A percentile compares a stretch with the other conserved stretches of the same genome.
phyloP scores from a whole-genome alignment of 2,113 vertebrate genomes.

The Aegotheles bennettii region DNA sequence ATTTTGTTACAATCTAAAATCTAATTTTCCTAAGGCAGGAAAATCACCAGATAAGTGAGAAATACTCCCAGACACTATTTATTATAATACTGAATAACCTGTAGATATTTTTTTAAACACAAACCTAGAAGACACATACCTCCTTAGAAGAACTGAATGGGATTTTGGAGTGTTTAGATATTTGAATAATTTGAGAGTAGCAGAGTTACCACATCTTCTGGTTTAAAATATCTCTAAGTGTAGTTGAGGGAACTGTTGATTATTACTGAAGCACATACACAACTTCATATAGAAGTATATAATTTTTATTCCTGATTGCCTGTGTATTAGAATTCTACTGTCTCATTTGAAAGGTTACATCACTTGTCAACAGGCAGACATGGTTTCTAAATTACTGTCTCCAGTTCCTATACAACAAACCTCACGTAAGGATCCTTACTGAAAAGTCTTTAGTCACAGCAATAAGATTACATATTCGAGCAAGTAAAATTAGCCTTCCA shows the following conservation, averaged over 20 bases:
- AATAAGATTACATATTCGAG: background rate
- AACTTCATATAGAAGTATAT: background rate
- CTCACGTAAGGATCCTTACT: background rate
- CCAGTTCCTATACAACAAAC: background rate
- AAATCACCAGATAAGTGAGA: background rate
- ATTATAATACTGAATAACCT: background rate
- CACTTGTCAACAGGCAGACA: background rate
- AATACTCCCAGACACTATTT: background rate
- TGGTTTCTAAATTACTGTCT: background rate
- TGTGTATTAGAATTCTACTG: background rate
- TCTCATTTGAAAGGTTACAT: background rate
- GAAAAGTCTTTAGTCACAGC: background rate
- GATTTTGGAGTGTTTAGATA: background rate
- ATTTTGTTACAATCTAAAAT: background rate
- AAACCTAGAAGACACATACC: background rate
- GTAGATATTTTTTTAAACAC: background rate
- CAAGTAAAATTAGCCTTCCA: background rate
- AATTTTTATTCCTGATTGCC: background rate
- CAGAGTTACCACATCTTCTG: background rate
- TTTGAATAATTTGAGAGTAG: background rate
- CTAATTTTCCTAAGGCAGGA: background rate
- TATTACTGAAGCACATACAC: background rate
- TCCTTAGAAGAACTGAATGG: background rate
- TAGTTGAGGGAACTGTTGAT: background rate
- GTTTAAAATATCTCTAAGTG: background rate